A percentile compares a stretch with the other conserved stretches of the same genome.
These are phyloP conservation scores for Vandiemenella viatica DNA, from an alignment of 2,888 invertebrate species.

Conservation along the genomic window DNA sequence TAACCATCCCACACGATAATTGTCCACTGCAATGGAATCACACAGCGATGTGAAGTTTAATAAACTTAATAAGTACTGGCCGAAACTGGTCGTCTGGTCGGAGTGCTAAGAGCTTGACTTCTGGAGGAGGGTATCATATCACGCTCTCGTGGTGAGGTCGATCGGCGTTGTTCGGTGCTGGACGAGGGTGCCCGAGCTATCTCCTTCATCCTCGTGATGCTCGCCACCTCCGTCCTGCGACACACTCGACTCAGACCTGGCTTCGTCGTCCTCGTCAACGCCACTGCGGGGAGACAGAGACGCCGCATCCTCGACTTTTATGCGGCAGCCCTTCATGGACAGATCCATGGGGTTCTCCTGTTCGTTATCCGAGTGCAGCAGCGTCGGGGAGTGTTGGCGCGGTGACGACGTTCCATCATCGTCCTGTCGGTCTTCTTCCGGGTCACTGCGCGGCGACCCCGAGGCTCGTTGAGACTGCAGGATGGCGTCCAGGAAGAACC, in stretches of 20 bases:
- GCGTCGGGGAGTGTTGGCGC: background rate
- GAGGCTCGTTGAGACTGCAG: constrained; percentile 51
- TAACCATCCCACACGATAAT: no score
- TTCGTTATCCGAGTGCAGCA: background rate
- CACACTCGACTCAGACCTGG: background rate
- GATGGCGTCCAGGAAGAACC: constrained; percentile 60
- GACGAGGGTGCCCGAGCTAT: background rate
- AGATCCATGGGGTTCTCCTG: constrained; percentile 18
- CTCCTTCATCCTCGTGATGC: no score
- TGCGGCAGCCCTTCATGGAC: constrained; percentile 15
- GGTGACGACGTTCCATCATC: background rate
- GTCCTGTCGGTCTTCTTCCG: constrained; percentile 29
- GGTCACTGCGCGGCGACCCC: constrained; percentile 26
- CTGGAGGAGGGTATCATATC: no score
- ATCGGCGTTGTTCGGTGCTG: constrained; percentile 30
- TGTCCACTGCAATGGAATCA: no score
- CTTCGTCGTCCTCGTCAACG: constrained; percentile 2
- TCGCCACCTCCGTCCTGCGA: background rate
- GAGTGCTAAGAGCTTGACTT: no score
- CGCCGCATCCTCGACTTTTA: constrained; percentile 2
- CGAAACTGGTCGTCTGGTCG: no score
- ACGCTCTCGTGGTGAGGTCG: constrained; percentile 56
- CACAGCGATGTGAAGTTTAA: no score
- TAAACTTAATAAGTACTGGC: no score
- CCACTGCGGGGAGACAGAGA: background rate